These are phyloP conservation scores for Oryzaephilus surinamensis DNA, from an alignment of 1,140 invertebrate genomes.

Conservation along the genomic window DNA sequence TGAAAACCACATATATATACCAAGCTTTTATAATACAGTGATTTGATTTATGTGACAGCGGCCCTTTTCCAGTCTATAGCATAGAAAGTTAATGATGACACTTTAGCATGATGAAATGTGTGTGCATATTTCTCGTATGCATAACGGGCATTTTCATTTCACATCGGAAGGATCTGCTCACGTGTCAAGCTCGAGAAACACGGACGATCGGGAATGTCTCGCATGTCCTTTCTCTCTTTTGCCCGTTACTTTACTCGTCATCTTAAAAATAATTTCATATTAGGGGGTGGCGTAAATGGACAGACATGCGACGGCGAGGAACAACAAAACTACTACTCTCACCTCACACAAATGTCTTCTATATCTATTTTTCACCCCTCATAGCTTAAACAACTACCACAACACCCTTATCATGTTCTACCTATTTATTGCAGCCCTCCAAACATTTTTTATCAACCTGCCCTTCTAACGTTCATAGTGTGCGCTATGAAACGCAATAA, in stretches of 20 bases:
- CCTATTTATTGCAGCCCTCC: conserved; percentile 10
- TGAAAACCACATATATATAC: too few relatives aligned
- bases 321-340: conserved; percentile 6
- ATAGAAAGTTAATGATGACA: conserved; percentile 11
- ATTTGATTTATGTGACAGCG: conserved; percentile 11
- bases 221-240: too few relatives aligned
- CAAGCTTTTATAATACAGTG: conserved; percentile 11
- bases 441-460: conserved; percentile 9
- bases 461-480: conserved; percentile 2
- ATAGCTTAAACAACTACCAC: too few relatives aligned
- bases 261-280: conserved; percentile 9
- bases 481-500: conserved; percentile 10
- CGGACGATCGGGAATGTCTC: too few relatives aligned
- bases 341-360: conserved; percentile 8
- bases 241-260: conserved; percentile 8
- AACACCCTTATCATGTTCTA: conserved; percentile 9
- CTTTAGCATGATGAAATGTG: conserved; percentile 4
- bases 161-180: conserved; percentile 10
- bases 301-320: too few relatives aligned
- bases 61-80: conserved; percentile 10
- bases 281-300: too few relatives aligned
- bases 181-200: too few relatives aligned
- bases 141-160: conserved; percentile 10
- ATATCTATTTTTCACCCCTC: conserved; percentile 7
- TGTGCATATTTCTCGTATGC: conserved; percentile 10